Evolutionary conservation across 37 sponge, comb jelly and placozoan genomes (phyloP).

Genomic region (Eunapius fragilis): DNA sequence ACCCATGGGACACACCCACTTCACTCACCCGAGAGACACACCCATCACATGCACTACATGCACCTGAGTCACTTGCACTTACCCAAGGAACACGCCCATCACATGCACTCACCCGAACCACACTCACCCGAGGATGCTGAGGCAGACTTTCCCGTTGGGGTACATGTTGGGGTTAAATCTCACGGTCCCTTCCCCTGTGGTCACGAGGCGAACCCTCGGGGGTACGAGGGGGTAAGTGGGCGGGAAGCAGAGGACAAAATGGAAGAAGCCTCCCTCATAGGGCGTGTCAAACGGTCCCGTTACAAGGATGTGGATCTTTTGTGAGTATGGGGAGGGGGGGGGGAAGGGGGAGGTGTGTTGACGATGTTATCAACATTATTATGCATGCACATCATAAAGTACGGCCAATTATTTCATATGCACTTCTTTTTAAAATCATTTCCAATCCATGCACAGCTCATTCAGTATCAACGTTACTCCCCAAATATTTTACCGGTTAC

Average conservation of each 20-base stretch:
- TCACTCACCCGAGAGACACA: too few relatives aligned
- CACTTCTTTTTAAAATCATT: too few relatives aligned
- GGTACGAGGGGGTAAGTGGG: constrained; percentile 76
- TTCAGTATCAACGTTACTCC: too few relatives aligned
- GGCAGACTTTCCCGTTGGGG: constrained; percentile 87
- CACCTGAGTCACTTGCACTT: too few relatives aligned
- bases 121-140: constrained; percentile 20
- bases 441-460: too few relatives aligned
- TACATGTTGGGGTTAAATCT: constrained; percentile 94
- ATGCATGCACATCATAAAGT: constrained; percentile 1
- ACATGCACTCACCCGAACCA: background rate
- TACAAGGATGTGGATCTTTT: constrained; percentile 76
- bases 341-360: background rate
- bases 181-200: constrained; percentile 86
- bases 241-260: constrained; percentile 82
- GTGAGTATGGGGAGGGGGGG: background rate
- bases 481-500: too few relatives aligned
- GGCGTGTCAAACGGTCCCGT: constrained; percentile 92
- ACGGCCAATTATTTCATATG: too few relatives aligned
- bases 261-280: constrained; percentile 93
- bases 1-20: background rate
- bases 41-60: too few relatives aligned
- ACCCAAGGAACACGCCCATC: too few relatives aligned
- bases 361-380: too few relatives aligned
- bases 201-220: constrained; percentile 81